phyloP scores from a whole-genome alignment of 1,140 invertebrate species.

The Drosophila micromelanica region DNA sequence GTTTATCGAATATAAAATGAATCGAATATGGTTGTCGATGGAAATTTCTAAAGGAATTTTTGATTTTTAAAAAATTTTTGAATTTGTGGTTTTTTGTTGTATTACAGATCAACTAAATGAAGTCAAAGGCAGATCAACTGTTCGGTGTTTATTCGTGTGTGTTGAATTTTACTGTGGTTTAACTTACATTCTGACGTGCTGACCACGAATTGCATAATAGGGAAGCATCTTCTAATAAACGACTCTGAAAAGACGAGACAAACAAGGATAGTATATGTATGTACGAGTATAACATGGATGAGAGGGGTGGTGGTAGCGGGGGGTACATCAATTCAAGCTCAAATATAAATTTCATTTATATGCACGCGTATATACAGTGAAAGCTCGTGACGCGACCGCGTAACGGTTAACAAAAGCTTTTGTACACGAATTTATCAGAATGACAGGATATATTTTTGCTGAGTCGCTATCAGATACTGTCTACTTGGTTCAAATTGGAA shows the following conservation, averaged over 20 bases:
- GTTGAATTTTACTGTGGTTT: slow-evolving; percentile 29
- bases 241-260: slow-evolving; percentile 88
- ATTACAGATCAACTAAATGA: slow-evolving; percentile 31
- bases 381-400: neutral
- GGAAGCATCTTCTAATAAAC: slow-evolving; percentile 93
- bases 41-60: neutral
- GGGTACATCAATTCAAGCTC: slow-evolving; percentile 13
- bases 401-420: neutral
- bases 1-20: slow-evolving; percentile 34
- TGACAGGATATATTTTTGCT: too few relatives aligned
- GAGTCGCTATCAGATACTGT: too few relatives aligned
- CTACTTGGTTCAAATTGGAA: too few relatives aligned
- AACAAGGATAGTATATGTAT: slow-evolving; percentile 73
- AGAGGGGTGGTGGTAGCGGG: too few relatives aligned
- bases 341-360: slow-evolving; percentile 12
- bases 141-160: neutral
- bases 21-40: slow-evolving; percentile 18
- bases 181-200: slow-evolving; percentile 93
- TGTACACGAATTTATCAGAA: too few relatives aligned
- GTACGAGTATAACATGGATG: slow-evolving; percentile 19
- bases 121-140: slow-evolving; percentile 29
- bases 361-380: neutral
- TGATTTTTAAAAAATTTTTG: too few relatives aligned
- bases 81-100: slow-evolving; percentile 1
- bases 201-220: slow-evolving; percentile 96